phyloP scores from a whole-genome alignment of 2,797 vertebrate species.

The Pipistrellus pygmaeus region DNA sequence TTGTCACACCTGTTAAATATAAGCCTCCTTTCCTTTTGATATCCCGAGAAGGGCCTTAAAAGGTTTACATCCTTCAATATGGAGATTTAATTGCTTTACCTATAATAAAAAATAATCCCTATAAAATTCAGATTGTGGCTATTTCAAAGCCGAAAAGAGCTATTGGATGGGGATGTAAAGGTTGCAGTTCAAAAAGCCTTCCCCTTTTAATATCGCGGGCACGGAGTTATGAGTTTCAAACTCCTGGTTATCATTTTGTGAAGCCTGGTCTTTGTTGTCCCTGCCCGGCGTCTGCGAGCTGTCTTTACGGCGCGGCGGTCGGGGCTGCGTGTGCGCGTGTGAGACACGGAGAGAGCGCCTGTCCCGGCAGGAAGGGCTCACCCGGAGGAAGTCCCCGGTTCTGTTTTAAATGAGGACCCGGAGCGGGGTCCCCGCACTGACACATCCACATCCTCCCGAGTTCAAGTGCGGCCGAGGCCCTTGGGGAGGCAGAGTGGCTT shows the following conservation, averaged over 20 bases:
- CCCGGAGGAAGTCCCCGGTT: constrained; percentile 85
- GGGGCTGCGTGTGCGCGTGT: constrained; percentile 62
- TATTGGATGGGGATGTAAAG: constrained; percentile 78
- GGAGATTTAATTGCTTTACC: constrained; percentile 90
- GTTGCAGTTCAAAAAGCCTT: constrained; percentile 76
- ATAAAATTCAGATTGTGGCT: constrained; percentile 87
- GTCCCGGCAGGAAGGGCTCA: constrained; percentile 82
- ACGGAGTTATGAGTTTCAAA: constrained; percentile 73
- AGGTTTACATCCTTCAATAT: constrained; percentile 89
- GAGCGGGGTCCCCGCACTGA: constrained; percentile 77
- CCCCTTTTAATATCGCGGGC: constrained; percentile 56
- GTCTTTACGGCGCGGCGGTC: constrained; percentile 85
- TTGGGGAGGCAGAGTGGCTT: constrained; percentile 52
- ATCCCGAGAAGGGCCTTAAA: constrained; percentile 89
- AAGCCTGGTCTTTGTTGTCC: constrained; percentile 81
- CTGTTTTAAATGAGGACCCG: constrained; percentile 83
- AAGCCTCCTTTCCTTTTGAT: constrained; percentile 89
- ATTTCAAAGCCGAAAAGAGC: constrained; percentile 86
- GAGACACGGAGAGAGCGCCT: constrained; percentile 84
- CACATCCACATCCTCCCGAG: constrained; percentile 78
- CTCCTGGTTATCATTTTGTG: constrained; percentile 70
- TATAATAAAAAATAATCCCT: constrained; percentile 87
- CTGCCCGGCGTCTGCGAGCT: constrained; percentile 73
- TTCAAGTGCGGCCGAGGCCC: constrained; percentile 62
- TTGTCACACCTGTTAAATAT: constrained; percentile 91